These are phyloP conservation scores for Phrynocephalus vlangalii DNA, from an alignment of 2,797 vertebrate genomes.

Conservation along the genomic window DNA sequence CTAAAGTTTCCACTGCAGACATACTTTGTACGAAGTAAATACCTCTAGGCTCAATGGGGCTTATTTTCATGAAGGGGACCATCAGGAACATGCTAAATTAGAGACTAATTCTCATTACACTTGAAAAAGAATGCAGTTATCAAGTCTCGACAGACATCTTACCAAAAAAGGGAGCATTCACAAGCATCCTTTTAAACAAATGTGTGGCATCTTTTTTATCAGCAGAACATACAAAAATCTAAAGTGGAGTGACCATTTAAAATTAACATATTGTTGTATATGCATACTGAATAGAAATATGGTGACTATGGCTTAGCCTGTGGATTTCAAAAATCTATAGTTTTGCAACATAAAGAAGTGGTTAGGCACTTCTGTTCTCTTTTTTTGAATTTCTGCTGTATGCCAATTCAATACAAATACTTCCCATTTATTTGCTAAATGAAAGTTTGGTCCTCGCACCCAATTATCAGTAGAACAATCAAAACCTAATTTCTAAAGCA, in stretches of 20 bases:
- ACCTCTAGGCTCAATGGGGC: neutral
- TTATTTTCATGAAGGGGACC: neutral
- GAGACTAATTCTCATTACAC: neutral
- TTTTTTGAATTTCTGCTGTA: slow-evolving; percentile 37
- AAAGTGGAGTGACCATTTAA: neutral
- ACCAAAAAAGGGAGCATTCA: neutral
- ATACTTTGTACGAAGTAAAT: no score
- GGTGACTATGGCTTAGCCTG: neutral
- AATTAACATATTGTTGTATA: neutral
- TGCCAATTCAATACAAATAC: slow-evolving; percentile 27
- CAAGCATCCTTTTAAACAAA: neutral
- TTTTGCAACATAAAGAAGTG: neutral
- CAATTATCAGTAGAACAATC: no score
- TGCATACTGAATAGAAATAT: neutral
- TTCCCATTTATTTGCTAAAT: no score
- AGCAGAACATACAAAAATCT: neutral
- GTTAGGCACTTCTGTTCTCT: neutral
- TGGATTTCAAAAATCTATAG: neutral
- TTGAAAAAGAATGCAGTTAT: neutral
- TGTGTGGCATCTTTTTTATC: neutral
- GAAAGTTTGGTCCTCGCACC: no score
- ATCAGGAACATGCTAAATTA: neutral
- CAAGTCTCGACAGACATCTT: neutral
- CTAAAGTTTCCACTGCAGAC: neutral
- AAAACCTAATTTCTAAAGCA: no score